A percentile compares a stretch with the other conserved stretches of the same genome.
phyloP scores from a whole-genome alignment of 2,888 invertebrate genomes.

The Scaptomyza reducta region DNA sequence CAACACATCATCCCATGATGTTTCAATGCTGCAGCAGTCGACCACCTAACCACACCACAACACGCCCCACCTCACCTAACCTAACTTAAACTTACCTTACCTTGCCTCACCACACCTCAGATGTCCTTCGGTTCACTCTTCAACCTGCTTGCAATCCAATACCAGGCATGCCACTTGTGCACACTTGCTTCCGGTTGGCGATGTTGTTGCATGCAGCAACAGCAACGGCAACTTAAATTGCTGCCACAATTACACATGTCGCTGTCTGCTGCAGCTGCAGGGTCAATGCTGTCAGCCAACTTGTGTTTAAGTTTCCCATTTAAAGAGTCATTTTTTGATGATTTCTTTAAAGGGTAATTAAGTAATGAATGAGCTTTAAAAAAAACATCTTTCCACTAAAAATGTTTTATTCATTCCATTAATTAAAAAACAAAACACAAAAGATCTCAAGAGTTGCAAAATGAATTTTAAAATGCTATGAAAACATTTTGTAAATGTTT shows the following conservation, averaged over 20 bases:
- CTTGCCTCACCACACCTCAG: neutral
- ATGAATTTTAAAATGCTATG: too few relatives aligned
- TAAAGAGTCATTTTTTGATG: constrained; percentile 30
- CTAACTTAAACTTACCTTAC: neutral
- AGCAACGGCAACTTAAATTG: constrained; percentile 61
- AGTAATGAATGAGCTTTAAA: neutral
- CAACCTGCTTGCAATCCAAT: constrained; percentile 33
- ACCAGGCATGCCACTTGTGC: constrained; percentile 61
- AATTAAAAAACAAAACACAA: too few relatives aligned
- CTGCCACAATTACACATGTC: constrained; percentile 79
- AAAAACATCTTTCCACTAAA: neutral
- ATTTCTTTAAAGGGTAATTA: constrained; percentile 4
- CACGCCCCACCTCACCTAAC: constrained; percentile 15
- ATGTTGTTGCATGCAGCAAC: constrained; percentile 45
- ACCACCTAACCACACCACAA: neutral
- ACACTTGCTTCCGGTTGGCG: constrained; percentile 70
- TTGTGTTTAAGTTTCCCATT: constrained; percentile 48
- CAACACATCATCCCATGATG: constrained; percentile 31
- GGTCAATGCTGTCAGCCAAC: constrained; percentile 67
- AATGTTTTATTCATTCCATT: constrained; percentile 3
- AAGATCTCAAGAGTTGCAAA: too few relatives aligned
- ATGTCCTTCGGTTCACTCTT: neutral
- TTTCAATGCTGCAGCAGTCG: constrained; percentile 51
- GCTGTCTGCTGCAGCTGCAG: constrained; percentile 61
- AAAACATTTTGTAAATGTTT: too few relatives aligned